phyloP scores from a whole-genome alignment of 2,797 vertebrate genomes.

The Notolabrus celidotus region DNA sequence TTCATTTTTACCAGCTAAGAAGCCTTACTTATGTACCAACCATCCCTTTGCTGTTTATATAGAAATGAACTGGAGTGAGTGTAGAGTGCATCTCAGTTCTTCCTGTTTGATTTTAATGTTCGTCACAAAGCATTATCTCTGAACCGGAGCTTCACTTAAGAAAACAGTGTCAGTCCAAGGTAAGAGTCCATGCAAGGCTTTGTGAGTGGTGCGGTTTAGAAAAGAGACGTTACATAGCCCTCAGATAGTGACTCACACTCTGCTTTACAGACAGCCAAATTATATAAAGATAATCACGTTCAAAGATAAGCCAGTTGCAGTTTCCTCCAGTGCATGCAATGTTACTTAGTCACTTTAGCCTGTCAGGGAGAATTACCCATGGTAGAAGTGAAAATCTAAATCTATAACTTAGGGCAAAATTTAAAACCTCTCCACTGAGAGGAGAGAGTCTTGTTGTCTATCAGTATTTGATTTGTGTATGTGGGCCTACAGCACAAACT shows the following conservation, averaged over 20 bases:
- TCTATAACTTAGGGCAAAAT: constrained; percentile 78
- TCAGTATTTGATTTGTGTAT: constrained; percentile 59
- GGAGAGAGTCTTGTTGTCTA: constrained; percentile 56
- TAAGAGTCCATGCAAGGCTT: constrained; percentile 49
- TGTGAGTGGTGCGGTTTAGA: constrained; percentile 55
- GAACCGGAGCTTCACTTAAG: constrained; percentile 23
- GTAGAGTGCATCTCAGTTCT: not conserved
- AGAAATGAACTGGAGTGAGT: constrained; percentile 16
- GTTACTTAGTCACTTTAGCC: constrained; percentile 83
- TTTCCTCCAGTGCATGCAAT: constrained; percentile 67
- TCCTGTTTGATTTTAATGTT: constrained; percentile 18
- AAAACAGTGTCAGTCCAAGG: constrained; percentile 45
- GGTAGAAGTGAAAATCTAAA: constrained; percentile 74
- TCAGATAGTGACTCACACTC: constrained; percentile 79
- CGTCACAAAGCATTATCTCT: constrained; percentile 23
- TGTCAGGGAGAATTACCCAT: constrained; percentile 81
- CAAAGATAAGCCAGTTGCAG: constrained; percentile 83
- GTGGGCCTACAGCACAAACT: constrained; percentile 62
- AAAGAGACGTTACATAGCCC: constrained; percentile 70
- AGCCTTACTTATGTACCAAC: not conserved
- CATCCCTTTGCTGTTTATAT: not conserved
- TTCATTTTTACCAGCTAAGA: not conserved
- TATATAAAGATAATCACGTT: constrained; percentile 84
- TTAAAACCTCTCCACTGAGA: constrained; percentile 62
- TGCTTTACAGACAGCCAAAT: constrained; percentile 81